Base-by-base conservation (phyloP, 2,797 vertebrate species). In the Vireo griseus region DNA sequence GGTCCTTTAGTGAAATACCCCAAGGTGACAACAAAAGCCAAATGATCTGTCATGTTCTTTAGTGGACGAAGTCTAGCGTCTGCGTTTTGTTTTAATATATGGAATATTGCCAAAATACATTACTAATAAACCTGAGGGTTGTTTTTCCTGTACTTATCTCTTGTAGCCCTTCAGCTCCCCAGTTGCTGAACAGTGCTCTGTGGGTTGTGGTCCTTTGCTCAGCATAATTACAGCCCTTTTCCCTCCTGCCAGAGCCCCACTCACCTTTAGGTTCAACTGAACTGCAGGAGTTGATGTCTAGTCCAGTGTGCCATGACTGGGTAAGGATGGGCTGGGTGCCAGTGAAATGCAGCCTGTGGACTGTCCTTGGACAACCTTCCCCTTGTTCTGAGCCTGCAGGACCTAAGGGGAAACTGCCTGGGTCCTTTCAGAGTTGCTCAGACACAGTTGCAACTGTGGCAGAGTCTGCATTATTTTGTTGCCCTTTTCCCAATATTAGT, bases 401-500 rank as follows among this genome's bases (percentile, higher is more conserved):
- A 80, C 16, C 29, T 26, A 5, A 19, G 42, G 8, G 11, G 19
- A 6, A 33, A 3, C 33, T 54, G 22, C 26, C 54, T 63, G 20
- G 8, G 33, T 20, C 3, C n/a, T 59, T 37, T 35, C n/a, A 15
- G 54, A n/a, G 29, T n/a, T 25, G 28, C 59, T 45, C 11, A 16
- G 28, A 33, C 16, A 33, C 8, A 4, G 9, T 21, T 25, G 11
- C 2, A 45, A 5, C 45, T 28, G 8, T 0, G 3, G 33, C 65
- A 50, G 35, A 10, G n/a, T 16, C n/a, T 3, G 4, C 21, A 13
- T 21, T 50, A 50, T 19, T 31, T 39, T 0, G 0, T 28, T 54
- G 16, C 37, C 37, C 5, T 69, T 92, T 76, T 15, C 15, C n/a
- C 28, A 18, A 1, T 1, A 12, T 28, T 33, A 4, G 3, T 33